These are phyloP conservation scores for Macroramphosus scolopax DNA, from an alignment of 2,797 vertebrate genomes.

Conservation along the genomic window DNA sequence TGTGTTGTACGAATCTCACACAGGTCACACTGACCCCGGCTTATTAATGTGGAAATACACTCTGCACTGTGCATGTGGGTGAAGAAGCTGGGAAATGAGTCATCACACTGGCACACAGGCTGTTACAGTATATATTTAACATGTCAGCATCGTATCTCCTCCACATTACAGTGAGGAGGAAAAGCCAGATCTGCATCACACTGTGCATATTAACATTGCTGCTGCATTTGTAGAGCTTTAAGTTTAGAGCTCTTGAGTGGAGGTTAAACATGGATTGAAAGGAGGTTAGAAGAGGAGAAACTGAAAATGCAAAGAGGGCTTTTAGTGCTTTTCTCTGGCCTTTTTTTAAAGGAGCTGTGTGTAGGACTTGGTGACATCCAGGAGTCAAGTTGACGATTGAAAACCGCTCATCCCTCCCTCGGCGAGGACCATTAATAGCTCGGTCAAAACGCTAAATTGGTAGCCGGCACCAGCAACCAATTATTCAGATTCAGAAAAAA, in stretches of 20 bases:
- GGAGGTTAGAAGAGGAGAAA: constrained; percentile 25
- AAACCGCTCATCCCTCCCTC: too few relatives aligned
- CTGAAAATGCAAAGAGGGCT: constrained; percentile 9
- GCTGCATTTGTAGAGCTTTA: too few relatives aligned
- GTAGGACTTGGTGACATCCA: not conserved
- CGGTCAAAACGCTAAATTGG: too few relatives aligned
- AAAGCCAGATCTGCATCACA: constrained; percentile 10
- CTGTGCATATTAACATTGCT: too few relatives aligned
- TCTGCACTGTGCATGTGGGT: constrained; percentile 41
- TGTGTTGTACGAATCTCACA: too few relatives aligned
- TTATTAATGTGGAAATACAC: constrained; percentile 14
- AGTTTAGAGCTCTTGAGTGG: too few relatives aligned
- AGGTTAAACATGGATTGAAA: not conserved
- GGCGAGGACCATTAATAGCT: too few relatives aligned
- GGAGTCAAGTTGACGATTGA: too few relatives aligned
- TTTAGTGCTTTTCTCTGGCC: constrained; percentile 1
- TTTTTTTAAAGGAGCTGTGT: constrained; percentile 12
- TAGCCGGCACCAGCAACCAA: too few relatives aligned
- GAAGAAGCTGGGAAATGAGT: constrained; percentile 45
- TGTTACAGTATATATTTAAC: constrained; percentile 25
- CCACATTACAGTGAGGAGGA: not conserved
- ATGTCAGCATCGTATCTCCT: constrained; percentile 6
- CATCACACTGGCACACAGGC: constrained; percentile 44
- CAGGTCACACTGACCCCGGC: too few relatives aligned
- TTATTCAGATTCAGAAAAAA: too few relatives aligned